These are phyloP conservation scores for Ammodramus savannarum DNA, from an alignment of 2,113 vertebrate species.

Conservation along the genomic window DNA sequence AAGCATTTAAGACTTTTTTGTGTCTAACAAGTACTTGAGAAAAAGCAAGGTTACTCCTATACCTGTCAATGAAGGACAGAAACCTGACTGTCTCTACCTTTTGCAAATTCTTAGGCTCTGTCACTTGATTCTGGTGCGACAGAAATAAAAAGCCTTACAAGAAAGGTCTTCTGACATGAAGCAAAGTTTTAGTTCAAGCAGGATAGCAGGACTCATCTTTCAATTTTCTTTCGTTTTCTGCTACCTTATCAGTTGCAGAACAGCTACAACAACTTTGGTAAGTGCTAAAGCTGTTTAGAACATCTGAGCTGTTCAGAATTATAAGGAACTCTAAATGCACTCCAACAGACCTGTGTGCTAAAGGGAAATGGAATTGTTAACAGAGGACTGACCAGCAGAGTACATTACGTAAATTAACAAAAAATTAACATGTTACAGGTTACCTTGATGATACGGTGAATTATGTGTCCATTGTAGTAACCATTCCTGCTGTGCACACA, in stretches of 20 bases:
- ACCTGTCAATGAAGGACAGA: neutral
- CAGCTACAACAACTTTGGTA: neutral
- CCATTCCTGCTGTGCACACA: slow-evolving; percentile 97
- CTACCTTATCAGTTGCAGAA: neutral
- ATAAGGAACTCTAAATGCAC: neutral
- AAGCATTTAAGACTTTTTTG: neutral
- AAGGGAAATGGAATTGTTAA: neutral
- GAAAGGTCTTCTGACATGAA: neutral
- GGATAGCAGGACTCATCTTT: neutral
- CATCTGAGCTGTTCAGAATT: neutral
- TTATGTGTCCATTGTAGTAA: slow-evolving; percentile 94
- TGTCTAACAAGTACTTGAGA: neutral
- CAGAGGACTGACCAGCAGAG: neutral
- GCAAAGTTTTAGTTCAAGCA: neutral
- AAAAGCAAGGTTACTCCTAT: neutral
- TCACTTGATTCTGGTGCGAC: neutral
- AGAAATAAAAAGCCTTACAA: neutral
- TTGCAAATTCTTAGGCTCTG: neutral
- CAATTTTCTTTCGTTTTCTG: neutral
- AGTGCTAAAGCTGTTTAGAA: neutral
- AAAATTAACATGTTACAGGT: neutral
- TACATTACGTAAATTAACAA: neutral
- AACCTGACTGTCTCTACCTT: neutral
- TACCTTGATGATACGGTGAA: slow-evolving; percentile 98
- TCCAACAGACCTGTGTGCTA: neutral